These are phyloP conservation scores for Umimayanthus chanpuru DNA, from an alignment of 92 coral and sea anemone species.

Conservation along the genomic window DNA sequence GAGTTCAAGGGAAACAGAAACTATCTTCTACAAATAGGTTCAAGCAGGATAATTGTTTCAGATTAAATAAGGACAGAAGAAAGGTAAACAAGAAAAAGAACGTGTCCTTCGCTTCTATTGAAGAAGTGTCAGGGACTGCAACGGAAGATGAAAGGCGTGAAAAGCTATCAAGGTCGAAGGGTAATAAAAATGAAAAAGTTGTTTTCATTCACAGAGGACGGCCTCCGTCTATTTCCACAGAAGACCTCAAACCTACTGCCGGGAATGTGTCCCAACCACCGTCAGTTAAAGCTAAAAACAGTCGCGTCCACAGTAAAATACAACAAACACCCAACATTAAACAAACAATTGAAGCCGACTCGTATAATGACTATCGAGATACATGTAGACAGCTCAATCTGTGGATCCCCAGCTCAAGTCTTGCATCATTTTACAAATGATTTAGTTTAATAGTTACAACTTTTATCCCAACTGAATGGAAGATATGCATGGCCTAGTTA, in stretches of 20 bases:
- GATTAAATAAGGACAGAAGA: conserved; percentile 4
- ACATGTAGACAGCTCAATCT: neutral
- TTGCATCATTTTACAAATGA: conserved; percentile 4
- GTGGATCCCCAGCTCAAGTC: conserved; percentile 24
- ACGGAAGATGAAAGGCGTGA: neutral
- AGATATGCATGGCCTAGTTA: no score
- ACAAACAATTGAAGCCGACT: neutral
- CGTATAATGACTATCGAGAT: neutral
- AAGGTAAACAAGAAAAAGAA: conserved; percentile 6
- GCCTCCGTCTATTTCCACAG: neutral
- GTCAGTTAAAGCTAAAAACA: neutral
- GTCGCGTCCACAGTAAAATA: neutral
- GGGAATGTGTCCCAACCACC: neutral
- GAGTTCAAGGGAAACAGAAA: neutral
- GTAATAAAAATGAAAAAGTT: neutral
- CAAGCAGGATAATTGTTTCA: conserved; percentile 1
- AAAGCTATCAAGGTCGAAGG: neutral
- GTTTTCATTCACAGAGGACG: conserved; percentile 6
- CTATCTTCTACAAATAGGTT: neutral
- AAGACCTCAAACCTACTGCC: neutral
- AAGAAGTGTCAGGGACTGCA: neutral
- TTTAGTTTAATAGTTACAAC: no score
- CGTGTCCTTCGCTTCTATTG: neutral
- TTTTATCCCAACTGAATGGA: no score
- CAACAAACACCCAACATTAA: neutral